These are phyloP conservation scores for Kuschelorhynchus macadamiae DNA, from an alignment of 2,888 invertebrate genomes.

Conservation along the genomic window DNA sequence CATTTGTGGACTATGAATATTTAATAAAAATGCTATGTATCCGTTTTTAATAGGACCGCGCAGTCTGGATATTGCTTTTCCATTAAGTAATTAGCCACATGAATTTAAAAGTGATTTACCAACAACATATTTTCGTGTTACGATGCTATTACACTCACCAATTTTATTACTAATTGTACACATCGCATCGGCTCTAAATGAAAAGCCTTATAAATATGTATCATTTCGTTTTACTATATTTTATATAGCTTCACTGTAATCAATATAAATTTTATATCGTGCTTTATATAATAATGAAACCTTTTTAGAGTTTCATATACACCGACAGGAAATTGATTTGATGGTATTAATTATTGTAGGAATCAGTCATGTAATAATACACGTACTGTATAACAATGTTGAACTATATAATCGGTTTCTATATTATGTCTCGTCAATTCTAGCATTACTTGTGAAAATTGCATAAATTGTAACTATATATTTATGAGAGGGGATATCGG, in stretches of 20 bases:
- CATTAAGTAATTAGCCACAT: conserved; percentile 62
- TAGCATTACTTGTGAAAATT: too few species aligned
- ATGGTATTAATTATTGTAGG: conserved; percentile 12
- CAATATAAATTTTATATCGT: conserved; percentile 46
- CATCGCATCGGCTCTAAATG: conserved; percentile 40
- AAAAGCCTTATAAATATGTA: conserved; percentile 52
- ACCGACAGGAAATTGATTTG: conserved; percentile 21
- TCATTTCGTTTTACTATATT: conserved; percentile 38
- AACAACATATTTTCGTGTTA: conserved; percentile 52
- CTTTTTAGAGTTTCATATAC: conserved; percentile 19
- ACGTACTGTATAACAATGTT: too few species aligned
- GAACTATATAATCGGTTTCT: too few species aligned
- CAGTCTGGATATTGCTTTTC: conserved; percentile 57
- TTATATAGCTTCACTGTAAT: conserved; percentile 48
- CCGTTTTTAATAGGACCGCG: conserved; percentile 46
- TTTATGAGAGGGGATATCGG: too few species aligned
- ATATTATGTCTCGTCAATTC: too few species aligned
- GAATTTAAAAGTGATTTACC: conserved; percentile 60
- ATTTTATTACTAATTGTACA: conserved; percentile 51
- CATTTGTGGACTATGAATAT: conserved; percentile 57
- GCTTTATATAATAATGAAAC: conserved; percentile 39
- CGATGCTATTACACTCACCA: conserved; percentile 45
- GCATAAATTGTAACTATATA: too few species aligned
- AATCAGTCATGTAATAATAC: too few species aligned
- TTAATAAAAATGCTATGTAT: conserved; percentile 58